A percentile compares a stretch with the other conserved stretches of the same genome.
Conservation (phyloP, 2,888 invertebrate genomes). For the Uloborus plumipes region DNA sequence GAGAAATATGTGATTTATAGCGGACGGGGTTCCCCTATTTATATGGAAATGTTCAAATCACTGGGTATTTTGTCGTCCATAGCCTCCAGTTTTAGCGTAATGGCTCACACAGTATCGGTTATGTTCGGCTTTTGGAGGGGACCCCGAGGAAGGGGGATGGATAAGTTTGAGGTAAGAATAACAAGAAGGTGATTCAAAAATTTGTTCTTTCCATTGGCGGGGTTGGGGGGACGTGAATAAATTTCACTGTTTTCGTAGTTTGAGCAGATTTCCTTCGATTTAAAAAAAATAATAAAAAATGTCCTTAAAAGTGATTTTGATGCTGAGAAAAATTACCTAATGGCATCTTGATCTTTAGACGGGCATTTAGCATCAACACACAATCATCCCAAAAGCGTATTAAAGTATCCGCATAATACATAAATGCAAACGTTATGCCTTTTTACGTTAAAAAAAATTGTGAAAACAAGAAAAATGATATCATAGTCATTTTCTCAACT, state of each 20-base stretch:
- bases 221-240: conserved; percentile 5
- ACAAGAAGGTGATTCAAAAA: conserved; percentile 59
- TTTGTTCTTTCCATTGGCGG: conserved; percentile 27
- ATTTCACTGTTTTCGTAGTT: neutral
- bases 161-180: conserved; percentile 56
- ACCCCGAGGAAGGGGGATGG: conserved; percentile 11
- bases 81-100: conserved; percentile 60
- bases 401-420: no score
- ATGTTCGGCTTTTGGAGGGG: conserved; percentile 21
- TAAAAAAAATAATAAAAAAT: no score
- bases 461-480: no score
- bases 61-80: conserved; percentile 62
- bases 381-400: no score
- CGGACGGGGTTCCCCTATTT: conserved; percentile 51
- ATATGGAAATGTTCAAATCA: conserved; percentile 64
- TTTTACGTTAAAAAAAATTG: no score
- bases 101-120: conserved; percentile 58
- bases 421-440: no score
- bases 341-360: no score
- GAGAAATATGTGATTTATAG: conserved; percentile 63
- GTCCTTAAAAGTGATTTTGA: no score
- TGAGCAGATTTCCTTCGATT: neutral
- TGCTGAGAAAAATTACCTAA: no score
- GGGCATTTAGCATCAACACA: no score
- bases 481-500: no score